These are phyloP conservation scores for Lysiphlebus fabarum DNA, from an alignment of 1,140 invertebrate species.

Conservation along the genomic window DNA sequence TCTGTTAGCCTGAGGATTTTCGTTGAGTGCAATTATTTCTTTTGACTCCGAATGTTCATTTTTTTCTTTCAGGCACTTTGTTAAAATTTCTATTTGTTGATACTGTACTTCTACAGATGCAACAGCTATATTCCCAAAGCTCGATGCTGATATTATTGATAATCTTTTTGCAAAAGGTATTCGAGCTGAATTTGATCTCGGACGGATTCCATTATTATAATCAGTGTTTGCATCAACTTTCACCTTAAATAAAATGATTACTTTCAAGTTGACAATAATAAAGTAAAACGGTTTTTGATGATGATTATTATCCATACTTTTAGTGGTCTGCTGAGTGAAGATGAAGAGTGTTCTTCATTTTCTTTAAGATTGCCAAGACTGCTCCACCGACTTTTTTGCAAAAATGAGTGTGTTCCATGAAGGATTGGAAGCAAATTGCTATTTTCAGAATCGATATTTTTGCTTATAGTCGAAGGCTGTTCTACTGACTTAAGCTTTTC, in stretches of 20 bases:
- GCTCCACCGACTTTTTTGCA: slow-evolving; percentile 38
- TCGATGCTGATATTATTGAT: slow-evolving; percentile 20
- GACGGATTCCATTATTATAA: slow-evolving; percentile 28
- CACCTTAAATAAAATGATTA: too few relatives aligned
- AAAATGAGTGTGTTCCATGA: background rate
- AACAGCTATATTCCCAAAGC: slow-evolving; percentile 24
- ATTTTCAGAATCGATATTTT: too few relatives aligned
- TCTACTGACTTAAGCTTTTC: too few relatives aligned
- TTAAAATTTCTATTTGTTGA: slow-evolving; percentile 9
- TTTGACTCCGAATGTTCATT: slow-evolving; percentile 2
- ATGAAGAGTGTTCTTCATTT: slow-evolving; percentile 30
- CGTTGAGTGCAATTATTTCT: too few relatives aligned
- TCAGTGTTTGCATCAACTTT: background rate
- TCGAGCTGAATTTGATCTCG: slow-evolving; percentile 22
- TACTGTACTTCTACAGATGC: slow-evolving; percentile 20
- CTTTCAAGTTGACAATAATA: too few relatives aligned
- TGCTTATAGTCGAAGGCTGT: too few relatives aligned
- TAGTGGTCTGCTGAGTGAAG: slow-evolving; percentile 34
- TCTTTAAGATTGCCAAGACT: slow-evolving; percentile 48
- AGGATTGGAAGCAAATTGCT: too few relatives aligned
- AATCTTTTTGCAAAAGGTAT: slow-evolving; percentile 8
- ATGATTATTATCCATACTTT: slow-evolving; percentile 28
- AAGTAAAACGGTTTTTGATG: too few relatives aligned
- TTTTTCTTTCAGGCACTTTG: background rate
- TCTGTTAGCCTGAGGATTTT: slow-evolving; percentile 25